Evolutionary conservation across 2,888 invertebrate species (phyloP), one percentile per base, ranked within the genome.

Genomic region (Cantharis flavilabris): DNA sequence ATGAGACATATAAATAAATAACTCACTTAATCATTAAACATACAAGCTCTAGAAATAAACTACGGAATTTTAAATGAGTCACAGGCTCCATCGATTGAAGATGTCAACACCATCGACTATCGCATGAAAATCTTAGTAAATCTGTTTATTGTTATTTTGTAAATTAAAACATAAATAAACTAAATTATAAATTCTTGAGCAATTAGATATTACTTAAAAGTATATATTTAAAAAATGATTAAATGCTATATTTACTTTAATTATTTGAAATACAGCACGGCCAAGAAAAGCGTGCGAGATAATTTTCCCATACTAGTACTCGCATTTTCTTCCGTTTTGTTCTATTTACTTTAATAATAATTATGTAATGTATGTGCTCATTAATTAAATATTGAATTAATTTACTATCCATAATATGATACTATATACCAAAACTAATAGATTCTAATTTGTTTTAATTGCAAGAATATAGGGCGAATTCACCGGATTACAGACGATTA

Each of bases 61-160:
- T 23, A 16, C 16, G 70, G 30, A 73, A 73, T 30, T 70, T 70
- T 26, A 28, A 23, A 20, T 73, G 73, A 73, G 70, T 73, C 73
- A 73, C 62, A 1, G n/a, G 62, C n/a, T 14, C 33, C 5, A 73
- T 70, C 70, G 69, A 70, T 70, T 28, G 63, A 73, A 73, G 70
- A 73, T 69, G 70, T 63, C 73, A 73, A 62, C 69, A 72, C 26
- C n/a, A 67, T 67, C 23, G 20, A 72, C 26, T 67, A 67, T 13
- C 65, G 11, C 13, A 23, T n/a, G 7, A 67, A 67, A 67, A 23
- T 67, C 23, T 65, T 65, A 65, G 65, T 67, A 23, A 67, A 67
- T 67, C 23, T 26, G n/a, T 67, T n/a, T 49, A 49, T n/a, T 20
- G 20, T 20, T 20, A 20, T 20, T 49, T n/a, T n/a, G n/a, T 49